phyloP scores from a whole-genome alignment of 1,140 invertebrate species.

The Drosophila lacteicornis region DNA sequence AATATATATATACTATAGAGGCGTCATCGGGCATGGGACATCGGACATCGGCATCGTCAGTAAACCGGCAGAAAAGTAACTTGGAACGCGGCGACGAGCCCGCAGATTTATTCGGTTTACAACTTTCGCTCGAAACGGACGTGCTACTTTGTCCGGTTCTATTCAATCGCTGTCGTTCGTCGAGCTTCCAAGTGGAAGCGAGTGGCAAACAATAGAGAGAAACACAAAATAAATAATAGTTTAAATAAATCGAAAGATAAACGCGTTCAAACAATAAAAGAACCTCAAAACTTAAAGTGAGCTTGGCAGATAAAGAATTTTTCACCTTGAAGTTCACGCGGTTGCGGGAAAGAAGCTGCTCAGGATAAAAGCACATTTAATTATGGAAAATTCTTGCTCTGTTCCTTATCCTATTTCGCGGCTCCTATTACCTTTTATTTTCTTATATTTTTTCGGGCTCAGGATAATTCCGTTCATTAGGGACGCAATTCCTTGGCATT shows the following conservation, averaged over 20 bases:
- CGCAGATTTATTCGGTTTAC: conserved; percentile 76
- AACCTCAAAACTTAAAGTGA: conserved; percentile 34
- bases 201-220: conserved; percentile 35
- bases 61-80: conserved; percentile 52
- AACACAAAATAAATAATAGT: conserved; percentile 23
- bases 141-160: conserved; percentile 49
- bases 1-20: conserved; percentile 10
- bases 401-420: conserved; percentile 37
- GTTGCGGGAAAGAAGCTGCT: conserved; percentile 6
- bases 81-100: conserved; percentile 58
- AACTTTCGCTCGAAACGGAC: conserved; percentile 75
- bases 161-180: conserved; percentile 10
- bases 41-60: conserved; percentile 17
- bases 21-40: conserved; percentile 22
- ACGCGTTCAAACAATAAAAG: neutral
- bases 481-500: conserved; percentile 29
- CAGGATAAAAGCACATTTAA: conserved; percentile 27
- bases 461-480: conserved; percentile 44
- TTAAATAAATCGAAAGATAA: conserved; percentile 1
- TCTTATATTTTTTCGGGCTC: neutral
- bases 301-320: conserved; percentile 4
- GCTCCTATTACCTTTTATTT: conserved; percentile 31
- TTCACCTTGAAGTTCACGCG: conserved; percentile 29
- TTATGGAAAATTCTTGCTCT: conserved; percentile 45
- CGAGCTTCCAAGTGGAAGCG: conserved; percentile 6